Base-by-base conservation (phyloP, 2,888 invertebrate genomes). In the Drosophila lutescens region DNA sequence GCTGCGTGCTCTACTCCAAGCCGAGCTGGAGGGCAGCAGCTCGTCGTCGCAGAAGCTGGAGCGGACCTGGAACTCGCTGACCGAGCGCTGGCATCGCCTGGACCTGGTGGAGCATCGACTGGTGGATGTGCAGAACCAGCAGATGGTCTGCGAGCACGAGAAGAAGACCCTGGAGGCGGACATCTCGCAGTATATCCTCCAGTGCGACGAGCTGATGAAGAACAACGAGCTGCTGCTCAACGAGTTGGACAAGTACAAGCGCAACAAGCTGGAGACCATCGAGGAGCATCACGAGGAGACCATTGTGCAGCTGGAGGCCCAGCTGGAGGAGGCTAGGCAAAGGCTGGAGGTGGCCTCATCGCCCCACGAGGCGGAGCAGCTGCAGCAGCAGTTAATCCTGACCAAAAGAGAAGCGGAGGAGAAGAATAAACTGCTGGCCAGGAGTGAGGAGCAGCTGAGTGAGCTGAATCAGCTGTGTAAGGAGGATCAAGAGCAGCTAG, bases 221-320 rank as follows among this genome's bases (percentile, higher is more conserved):
- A 95, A 95, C 89, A 95, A 95, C 84, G 95, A 95, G 82, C 93
- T 95, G 66, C 91, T 95, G n/a, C 93, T 95, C 77, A 93, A 93
- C 53, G 95, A 95, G 91, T 92, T 95, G 70, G 93, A 95, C 46
- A 93, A 94, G 51, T 93, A 94, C 56, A 95, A 95, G 71, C 89
- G 90, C 49, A 92, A 91, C 73, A 95, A 95, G 78, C 91, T 95
- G 76, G 94, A 95, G 90, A 95, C 95, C 1, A 95, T 96, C 56
- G 94, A 94, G 54, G 95, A 96, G 92, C 94, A 94, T 2, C 95
- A 95, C 81, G 95, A 95, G 92, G 95, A 95, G 79, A 95, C 94
- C 74, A 91, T 95, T 71, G 92, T 93, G 0, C 93, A 94, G 79
- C 89, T 95, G 78, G 95, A 95, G 91, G 92, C 93, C 0, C 95